Conservation (phyloP, 1,140 invertebrate genomes). For the Sarcophaga peregrina region DNA sequence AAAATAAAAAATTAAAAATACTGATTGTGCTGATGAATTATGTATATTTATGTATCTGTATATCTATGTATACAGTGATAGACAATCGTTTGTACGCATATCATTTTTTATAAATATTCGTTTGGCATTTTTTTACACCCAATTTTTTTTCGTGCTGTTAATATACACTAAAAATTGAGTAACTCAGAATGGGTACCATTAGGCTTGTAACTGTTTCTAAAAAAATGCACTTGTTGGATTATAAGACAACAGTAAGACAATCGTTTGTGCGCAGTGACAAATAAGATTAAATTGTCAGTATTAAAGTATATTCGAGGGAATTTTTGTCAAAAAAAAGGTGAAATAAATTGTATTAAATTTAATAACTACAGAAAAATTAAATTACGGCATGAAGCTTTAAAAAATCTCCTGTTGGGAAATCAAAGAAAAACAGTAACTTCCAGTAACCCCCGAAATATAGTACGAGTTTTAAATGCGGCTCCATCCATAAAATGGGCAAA, state of each 20-base stretch:
- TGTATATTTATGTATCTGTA: too few species aligned
- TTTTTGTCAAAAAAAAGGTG: slow-evolving; percentile 3
- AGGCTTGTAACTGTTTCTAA: slow-evolving; percentile 4
- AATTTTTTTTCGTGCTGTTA: too few species aligned
- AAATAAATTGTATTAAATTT: slow-evolving; percentile 11
- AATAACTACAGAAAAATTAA: too few species aligned
- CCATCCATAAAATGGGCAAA: neutral
- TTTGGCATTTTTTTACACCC: neutral
- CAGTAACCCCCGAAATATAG: neutral
- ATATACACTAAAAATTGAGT: neutral
- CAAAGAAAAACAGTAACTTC: neutral
- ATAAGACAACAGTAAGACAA: neutral
- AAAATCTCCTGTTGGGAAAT: neutral
- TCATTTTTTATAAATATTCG: neutral
- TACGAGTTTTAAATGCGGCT: neutral
- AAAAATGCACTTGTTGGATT: neutral
- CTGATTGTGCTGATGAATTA: too few species aligned
- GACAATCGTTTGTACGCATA: slow-evolving; percentile 5
- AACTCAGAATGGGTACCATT: neutral
- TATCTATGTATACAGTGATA: too few species aligned
- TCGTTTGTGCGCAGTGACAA: too few species aligned
- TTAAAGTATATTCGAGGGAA: neutral
- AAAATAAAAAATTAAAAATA: too few species aligned
- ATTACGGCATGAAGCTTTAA: neutral
- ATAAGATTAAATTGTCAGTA: too few species aligned